These are phyloP conservation scores for Luffia ferchaultella DNA, from an alignment of 2,888 invertebrate species.

Conservation along the genomic window DNA sequence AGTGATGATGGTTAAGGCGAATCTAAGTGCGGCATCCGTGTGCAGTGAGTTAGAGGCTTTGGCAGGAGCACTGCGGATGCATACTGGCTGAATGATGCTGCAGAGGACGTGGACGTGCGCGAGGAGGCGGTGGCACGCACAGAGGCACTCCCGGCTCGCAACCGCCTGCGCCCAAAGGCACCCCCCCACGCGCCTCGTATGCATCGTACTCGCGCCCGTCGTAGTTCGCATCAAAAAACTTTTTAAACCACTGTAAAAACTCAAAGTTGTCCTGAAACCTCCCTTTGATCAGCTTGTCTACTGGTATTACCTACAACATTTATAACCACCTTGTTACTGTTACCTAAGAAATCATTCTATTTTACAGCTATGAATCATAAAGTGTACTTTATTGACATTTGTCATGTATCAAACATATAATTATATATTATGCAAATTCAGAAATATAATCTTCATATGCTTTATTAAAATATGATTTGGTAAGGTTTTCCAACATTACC, in stretches of 20 bases:
- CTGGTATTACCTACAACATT: constrained; percentile 90
- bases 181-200: constrained; percentile 84
- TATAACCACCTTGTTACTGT: neutral
- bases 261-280: constrained; percentile 99
- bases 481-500: too few relatives aligned
- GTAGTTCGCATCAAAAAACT: constrained; percentile 99
- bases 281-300: constrained; percentile 98
- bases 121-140: constrained; percentile 42
- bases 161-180: constrained; percentile 78
- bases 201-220: constrained; percentile 97
- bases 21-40: neutral
- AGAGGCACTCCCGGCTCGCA: constrained; percentile 48
- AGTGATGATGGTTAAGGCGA: constrained; percentile 34
- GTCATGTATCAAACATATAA: too few relatives aligned
- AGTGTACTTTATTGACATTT: neutral
- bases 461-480: too few relatives aligned
- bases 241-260: constrained; percentile 99
- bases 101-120: constrained; percentile 26
- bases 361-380: constrained; percentile 7
- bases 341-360: constrained; percentile 1
- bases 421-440: too few relatives aligned
- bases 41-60: neutral
- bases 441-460: too few relatives aligned
- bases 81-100: constrained; percentile 24
- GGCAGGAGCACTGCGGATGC: constrained; percentile 20